Base-by-base conservation (phyloP, 35 echinoderm and acorn worm species). In the Heliocidaris erythrogramma region DNA sequence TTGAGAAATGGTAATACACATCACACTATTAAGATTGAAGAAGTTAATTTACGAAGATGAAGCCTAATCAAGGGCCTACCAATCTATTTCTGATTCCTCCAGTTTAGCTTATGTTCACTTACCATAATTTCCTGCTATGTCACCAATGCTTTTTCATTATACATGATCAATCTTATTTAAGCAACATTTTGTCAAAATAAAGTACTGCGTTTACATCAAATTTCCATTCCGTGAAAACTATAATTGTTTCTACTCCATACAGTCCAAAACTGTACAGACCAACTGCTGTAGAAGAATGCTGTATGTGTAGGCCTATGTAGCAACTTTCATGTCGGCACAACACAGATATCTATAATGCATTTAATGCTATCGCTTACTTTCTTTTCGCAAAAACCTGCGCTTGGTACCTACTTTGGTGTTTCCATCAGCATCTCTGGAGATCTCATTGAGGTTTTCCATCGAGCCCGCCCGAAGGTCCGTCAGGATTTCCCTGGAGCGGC, bases 401-500 rank as follows among this genome's bases (percentile, higher is more conserved):
- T 95, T 96, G 27, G 90, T 94, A 98, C 97, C 96, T 96, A 98
- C 97, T 98, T 98, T 98, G 78, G 56, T 94, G 49, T 61, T 97
- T 93, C 85, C 71, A 12, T 96, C 86, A 35, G 7, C 84, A 10
- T 96, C 94, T 5, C 49, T 48, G 30, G 86, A 93, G 93, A 78
- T 91, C 85, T 95, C 96, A 18, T 96, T 93, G 30, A 98, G 47
- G 92, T 98, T 98, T 52, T 96, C 95, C 88, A 95, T 92, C 2
- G 98, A 99, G 35, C 96, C 95, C 6, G 93, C 87, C 86, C 92
- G 88, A 85, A 97, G 91, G 91, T 99, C 98, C 31, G 96, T 96
- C 47, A 99, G 97, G n/a, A 99, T 99, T 88, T 99, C 98, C 13
- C 97, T 95, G 21, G 98, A 99, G 17, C 98, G 94, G 48, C 98